Percentiles rank a stretch among this genome's conserved stretches.
Evolutionary conservation across 2,888 invertebrate species (phyloP).

Genomic region (Tipula unca): DNA sequence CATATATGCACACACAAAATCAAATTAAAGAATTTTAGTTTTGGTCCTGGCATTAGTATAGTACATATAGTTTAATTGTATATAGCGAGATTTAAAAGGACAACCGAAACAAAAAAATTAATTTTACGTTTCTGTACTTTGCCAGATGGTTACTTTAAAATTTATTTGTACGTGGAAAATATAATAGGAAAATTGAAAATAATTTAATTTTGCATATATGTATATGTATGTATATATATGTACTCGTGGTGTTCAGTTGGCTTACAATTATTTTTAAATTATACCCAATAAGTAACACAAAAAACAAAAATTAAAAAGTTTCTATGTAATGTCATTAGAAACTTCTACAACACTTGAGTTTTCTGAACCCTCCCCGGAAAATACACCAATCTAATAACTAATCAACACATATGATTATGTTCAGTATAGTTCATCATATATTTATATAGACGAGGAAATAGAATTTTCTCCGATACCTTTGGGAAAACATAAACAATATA

Average conservation of each 20-base stretch:
- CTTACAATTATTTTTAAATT: background rate
- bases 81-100: background rate
- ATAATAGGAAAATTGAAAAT: conserved; percentile 8
- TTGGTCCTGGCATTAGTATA: background rate
- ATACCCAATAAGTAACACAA: background rate
- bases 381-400: background rate
- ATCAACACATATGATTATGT: background rate
- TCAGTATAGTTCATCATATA: background rate
- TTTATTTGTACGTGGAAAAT: background rate
- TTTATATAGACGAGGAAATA: background rate
- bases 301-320: background rate
- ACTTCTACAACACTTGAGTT: background rate
- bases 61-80: background rate
- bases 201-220: background rate
- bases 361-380: background rate
- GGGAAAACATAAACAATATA: background rate
- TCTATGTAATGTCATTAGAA: background rate
- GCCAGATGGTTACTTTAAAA: background rate
- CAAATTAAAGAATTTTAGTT: background rate
- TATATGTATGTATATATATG: background rate
- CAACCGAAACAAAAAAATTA: background rate
- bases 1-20: background rate
- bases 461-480: background rate
- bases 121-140: background rate
- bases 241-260: background rate